Evolutionary conservation across 2,113 vertebrate species (phyloP), one percentile per base, ranked within the genome.

Genomic region (Todiramphus chloris): DNA sequence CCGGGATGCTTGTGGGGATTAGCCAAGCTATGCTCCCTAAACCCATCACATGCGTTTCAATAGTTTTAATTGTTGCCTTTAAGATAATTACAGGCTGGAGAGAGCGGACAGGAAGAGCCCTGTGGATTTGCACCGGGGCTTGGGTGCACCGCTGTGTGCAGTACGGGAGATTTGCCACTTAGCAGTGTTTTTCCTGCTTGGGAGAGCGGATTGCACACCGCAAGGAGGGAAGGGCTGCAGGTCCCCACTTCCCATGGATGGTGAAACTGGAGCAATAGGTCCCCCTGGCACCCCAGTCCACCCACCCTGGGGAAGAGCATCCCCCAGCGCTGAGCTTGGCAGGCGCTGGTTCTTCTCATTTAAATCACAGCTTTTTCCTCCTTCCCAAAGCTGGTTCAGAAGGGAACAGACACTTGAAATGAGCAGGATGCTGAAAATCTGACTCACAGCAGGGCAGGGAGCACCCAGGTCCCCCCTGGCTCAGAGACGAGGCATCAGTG

Each of bases 21-120:
- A 93, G 89, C 91, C 11, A 13, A 41, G 79, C 72, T 89, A 6
- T 81, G 91, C 72, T 87, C 87, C 82, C 79, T 96, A 92, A 96
- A 93, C 87, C 90, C 95, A 83, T 93, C 94, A 94, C 93, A 78
- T 93, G 87, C 31, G 9, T 94, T 94, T 93, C 89, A 93, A 88
- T 93, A 90, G 91, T 93, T 93, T 84, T 96, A 97, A 97, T 97
- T 96, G 94, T 95, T 87, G 87, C 85, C 90, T 91, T 97, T 94
- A 88, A 93, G 87, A 92, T 96, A 97, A 97, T 97, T 96, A 93
- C 94, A 96, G 95, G 93, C 89, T 91, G 82, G 78, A 87, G 81
- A 78, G 81, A 33, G 1, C 0, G 11, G 92, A 76, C 41, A 64
- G 94, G 94, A 96, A 96, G 81, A 95, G 91, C 58, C 89, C 87